Percentiles rank a stretch among this genome's conserved stretches.
Evolutionary conservation across 2,113 vertebrate genomes (phyloP).

Genomic region (Indicator indicator): DNA sequence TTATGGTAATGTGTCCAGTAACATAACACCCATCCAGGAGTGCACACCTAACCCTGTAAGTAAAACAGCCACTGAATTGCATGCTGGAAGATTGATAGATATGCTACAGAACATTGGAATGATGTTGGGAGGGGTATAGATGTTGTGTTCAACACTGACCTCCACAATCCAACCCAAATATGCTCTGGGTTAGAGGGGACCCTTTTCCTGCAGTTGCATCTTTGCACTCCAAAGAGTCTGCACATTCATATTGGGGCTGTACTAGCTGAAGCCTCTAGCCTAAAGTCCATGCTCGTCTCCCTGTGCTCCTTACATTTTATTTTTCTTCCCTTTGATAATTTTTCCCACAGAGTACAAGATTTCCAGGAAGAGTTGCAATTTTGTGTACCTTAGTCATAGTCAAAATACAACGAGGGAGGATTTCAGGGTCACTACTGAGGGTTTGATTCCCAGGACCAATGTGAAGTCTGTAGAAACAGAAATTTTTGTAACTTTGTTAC

Average conservation of each 20-base stretch:
- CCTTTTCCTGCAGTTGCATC: not conserved
- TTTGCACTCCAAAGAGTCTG: not conserved
- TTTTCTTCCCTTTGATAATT: not conserved
- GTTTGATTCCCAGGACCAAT: not conserved
- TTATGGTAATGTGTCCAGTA: not conserved
- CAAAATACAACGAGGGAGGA: not conserved
- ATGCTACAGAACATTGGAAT: not conserved
- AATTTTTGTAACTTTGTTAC: not conserved
- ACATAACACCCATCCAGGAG: not conserved
- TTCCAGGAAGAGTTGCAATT: not conserved
- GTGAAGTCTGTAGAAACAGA: not conserved
- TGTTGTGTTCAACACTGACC: not conserved
- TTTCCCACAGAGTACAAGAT: not conserved
- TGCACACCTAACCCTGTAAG: not conserved
- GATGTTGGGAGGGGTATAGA: not conserved
- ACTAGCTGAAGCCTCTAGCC: not conserved
- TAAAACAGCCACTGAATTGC: not conserved
- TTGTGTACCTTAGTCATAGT: not conserved
- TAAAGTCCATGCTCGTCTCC: not conserved
- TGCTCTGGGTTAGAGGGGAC: fast-evolving
- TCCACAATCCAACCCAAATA: not conserved
- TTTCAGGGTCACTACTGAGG: not conserved
- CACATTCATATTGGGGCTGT: not conserved
- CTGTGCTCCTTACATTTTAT: not conserved
- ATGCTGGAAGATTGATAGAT: not conserved